Evolutionary conservation across 2,888 invertebrate species (phyloP).

Genomic region (Choreutis nemorana): DNA sequence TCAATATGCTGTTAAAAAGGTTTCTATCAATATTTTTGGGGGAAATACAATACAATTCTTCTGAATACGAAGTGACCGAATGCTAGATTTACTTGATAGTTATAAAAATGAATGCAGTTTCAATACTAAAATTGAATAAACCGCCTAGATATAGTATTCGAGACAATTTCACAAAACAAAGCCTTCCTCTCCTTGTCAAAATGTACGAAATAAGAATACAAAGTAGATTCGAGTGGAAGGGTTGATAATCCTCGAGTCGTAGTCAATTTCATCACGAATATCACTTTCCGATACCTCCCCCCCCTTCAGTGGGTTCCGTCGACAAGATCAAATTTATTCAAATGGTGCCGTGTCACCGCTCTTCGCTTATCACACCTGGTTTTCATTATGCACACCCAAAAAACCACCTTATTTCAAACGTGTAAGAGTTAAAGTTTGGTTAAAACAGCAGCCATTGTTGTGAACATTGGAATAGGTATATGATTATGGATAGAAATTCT

Average conservation of each 20-base stretch:
- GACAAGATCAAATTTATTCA: slow-evolving; percentile 60
- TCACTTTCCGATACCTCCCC: slow-evolving; percentile 47
- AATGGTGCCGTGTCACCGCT: slow-evolving; percentile 54
- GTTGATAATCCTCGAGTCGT: slow-evolving; percentile 32
- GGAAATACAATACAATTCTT: no score
- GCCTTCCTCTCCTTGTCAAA: no score
- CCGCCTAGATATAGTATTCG: no score
- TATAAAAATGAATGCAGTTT: no score
- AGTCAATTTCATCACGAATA: slow-evolving; percentile 45
- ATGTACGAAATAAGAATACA: slow-evolving; percentile 7
- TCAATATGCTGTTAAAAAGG: no score
- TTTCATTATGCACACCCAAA: slow-evolving; percentile 13
- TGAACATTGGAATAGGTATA: slow-evolving; percentile 37
- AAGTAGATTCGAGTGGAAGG: slow-evolving; percentile 21
- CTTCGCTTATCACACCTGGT: slow-evolving; percentile 41
- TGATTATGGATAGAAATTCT: slow-evolving; percentile 56
- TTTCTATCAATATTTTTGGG: no score
- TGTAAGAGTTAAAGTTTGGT: no score
- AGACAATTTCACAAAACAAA: no score
- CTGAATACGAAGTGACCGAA: no score
- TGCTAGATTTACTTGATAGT: no score
- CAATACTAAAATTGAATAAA: no score
- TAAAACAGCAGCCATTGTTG: slow-evolving; percentile 27
- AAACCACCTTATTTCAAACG: neutral
- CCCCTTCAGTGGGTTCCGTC: slow-evolving; percentile 27